Percentiles rank a stretch among this genome's conserved stretches.
Conservation (phyloP, 2,797 vertebrate species). For the Antennarius maculatus region DNA sequence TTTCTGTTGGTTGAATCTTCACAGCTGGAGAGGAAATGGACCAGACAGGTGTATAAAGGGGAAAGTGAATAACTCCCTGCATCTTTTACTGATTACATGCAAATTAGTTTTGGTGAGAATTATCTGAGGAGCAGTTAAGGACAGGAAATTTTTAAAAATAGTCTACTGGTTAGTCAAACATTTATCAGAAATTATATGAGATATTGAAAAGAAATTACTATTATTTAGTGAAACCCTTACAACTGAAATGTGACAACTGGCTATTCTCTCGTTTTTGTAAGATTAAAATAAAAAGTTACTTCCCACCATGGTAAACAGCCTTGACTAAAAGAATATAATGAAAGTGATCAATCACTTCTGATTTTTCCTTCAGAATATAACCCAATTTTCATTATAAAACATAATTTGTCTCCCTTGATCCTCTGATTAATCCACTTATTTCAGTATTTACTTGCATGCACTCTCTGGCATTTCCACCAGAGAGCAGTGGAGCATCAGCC, state of each 20-base stretch:
- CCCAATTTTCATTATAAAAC: neutral
- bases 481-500: slow-evolving; percentile 68
- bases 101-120: slow-evolving; percentile 27
- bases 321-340: no score
- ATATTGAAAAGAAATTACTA: no score
- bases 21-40: slow-evolving; percentile 62
- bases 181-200: no score
- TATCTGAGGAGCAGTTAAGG: neutral
- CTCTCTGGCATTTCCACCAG: slow-evolving; percentile 57
- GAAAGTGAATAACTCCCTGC: slow-evolving; percentile 47
- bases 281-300: no score
- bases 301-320: no score
- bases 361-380: neutral
- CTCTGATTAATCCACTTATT: neutral
- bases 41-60: slow-evolving; percentile 63
- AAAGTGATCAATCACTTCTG: neutral
- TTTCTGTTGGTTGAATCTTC: slow-evolving; percentile 31
- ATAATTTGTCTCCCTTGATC: no score
- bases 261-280: no score
- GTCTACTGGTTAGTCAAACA: no score
- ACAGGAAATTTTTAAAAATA: neutral
- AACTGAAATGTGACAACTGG: no score
- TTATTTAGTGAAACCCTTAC: no score
- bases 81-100: slow-evolving; percentile 30
- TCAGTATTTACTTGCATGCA: neutral